Base-by-base conservation (phyloP, 2,797 vertebrate genomes). In the Darevskia nairensis region DNA sequence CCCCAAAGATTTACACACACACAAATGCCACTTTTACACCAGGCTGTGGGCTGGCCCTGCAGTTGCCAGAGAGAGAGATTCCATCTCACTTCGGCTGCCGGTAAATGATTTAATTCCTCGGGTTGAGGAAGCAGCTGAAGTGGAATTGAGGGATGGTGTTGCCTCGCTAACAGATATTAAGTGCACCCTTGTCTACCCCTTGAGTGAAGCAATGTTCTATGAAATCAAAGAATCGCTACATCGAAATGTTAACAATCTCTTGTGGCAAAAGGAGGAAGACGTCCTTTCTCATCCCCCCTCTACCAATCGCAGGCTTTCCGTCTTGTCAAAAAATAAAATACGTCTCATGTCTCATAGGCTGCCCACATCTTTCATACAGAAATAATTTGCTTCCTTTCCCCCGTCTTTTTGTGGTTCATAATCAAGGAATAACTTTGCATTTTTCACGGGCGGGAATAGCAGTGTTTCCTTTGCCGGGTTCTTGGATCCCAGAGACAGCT, bases 361-460 rank as follows among this genome's bases (percentile, higher is more conserved):
- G 23, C 80, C 85, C 11, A 61, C 35, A 35, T 83, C 64, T 46
- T 50, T 86, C 85, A 61, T 11, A 44, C 32, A 35, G 39, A 87
- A 66, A 68, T 75, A 77, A 77, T 88, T 71, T 17, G 4, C 5
- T 82, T 29, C 44, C 23, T 29, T 68, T 66, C 61, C 82, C 32
- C 35, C 1, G 8, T 82, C 29, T 50, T 61, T 72, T 79, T 64
- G 59, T 6, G 35, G 64, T 82, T 77, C 59, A 39, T 79, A 39
- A 83, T 64, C 85, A 83, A 86, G 81, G 80, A 83, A 86, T 79
- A 83, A 86, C 85, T 79, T 71, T 19, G 59, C n/a, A 19, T 84
- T 72, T 83, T 72, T 74, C 80, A 84, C 3, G 17, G 29, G 8
- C 4, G 23, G 29, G 69, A 9, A 50, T 64, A 23, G 11, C 9